A percentile compares a stretch with the other conserved stretches of the same genome.
Evolutionary conservation across 2,888 invertebrate species (phyloP).

Genomic region (Eupithecia tripunctaria): DNA sequence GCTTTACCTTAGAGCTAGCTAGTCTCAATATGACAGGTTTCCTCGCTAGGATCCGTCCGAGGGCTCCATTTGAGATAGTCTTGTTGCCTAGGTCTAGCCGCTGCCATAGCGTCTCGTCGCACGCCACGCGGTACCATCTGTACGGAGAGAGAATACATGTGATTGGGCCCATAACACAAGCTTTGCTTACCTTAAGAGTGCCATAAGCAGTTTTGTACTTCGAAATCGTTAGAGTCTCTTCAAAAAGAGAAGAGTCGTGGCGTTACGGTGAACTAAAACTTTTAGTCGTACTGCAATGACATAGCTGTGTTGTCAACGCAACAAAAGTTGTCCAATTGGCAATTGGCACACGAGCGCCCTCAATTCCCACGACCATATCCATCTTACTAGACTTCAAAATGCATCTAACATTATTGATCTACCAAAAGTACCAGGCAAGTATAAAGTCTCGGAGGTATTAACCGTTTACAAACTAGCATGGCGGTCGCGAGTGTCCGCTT

Average conservation of each 20-base stretch:
- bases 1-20: slow-evolving; percentile 90
- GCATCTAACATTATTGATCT: background rate
- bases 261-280: no score
- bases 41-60: slow-evolving; percentile 90
- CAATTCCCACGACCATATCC: no score
- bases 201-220: no score
- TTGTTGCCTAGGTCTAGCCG: slow-evolving; percentile 91
- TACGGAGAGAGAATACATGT: slow-evolving; percentile 38
- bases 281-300: no score
- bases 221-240: no score
- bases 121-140: slow-evolving; percentile 91
- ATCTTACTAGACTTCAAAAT: background rate
- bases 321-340: no score
- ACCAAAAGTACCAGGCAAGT: slow-evolving; percentile 1
- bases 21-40: slow-evolving; percentile 91
- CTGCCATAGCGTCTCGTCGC: slow-evolving; percentile 94
- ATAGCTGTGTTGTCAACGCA: no score
- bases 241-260: no score
- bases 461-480: slow-evolving; percentile 89
- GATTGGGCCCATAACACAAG: no score
- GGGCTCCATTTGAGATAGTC: slow-evolving; percentile 86
- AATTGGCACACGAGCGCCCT: no score
- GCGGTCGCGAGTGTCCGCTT: slow-evolving; percentile 89
- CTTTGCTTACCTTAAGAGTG: no score
- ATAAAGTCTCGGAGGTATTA: slow-evolving; percentile 36